phyloP scores from a whole-genome alignment of 1,140 invertebrate species.

The Paraescarpia echinospica region DNA sequence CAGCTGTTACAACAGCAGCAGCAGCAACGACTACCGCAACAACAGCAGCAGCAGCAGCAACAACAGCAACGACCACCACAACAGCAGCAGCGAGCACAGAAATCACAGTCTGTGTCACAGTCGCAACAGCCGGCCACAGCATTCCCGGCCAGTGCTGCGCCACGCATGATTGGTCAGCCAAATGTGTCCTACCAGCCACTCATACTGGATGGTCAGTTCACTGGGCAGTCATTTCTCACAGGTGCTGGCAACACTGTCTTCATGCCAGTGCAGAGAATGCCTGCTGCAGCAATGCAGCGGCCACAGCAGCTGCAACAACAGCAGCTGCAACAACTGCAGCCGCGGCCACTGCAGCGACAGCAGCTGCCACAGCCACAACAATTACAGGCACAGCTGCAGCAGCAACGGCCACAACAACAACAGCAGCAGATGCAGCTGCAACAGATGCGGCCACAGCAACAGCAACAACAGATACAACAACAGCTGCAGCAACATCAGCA shows the following conservation, averaged over 20 bases:
- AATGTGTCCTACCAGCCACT: neutral
- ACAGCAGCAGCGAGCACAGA: neutral
- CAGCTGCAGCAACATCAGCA: neutral
- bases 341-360: too few relatives aligned
- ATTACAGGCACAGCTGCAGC: neutral
- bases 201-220: neutral
- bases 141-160: neutral
- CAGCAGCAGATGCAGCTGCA: neutral
- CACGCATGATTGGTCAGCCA: neutral
- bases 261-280: neutral
- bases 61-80: neutral
- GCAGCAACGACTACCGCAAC: neutral
- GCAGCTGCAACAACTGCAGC: too few relatives aligned
- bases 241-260: neutral
- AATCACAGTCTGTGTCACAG: neutral
- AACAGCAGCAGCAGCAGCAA: neutral
- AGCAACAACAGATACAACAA: neutral
- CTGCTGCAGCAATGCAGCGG: neutral
- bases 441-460: too few relatives aligned
- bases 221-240: neutral
- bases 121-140: neutral
- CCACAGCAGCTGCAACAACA: neutral
- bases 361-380: neutral
- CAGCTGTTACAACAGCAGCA: neutral
- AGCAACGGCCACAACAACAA: neutral